Evolutionary conservation across 2,113 vertebrate genomes (phyloP).

Genomic region (Saimiri boliviensis): DNA sequence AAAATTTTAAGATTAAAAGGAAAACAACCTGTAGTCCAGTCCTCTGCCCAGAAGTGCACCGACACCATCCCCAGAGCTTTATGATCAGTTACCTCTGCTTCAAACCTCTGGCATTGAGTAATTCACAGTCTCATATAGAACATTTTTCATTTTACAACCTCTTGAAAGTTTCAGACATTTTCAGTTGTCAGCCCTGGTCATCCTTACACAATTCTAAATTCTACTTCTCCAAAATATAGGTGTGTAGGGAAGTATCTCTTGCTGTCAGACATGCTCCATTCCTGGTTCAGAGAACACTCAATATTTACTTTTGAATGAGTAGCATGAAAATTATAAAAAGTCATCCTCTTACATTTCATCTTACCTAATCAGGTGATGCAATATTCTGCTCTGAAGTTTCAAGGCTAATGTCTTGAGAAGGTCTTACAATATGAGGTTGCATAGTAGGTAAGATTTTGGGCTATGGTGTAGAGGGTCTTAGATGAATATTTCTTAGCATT

Average conservation of each 20-base stretch:
- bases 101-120: not conserved
- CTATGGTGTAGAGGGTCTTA: not conserved
- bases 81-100: not conserved
- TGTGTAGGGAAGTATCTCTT: not conserved
- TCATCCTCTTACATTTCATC: not conserved
- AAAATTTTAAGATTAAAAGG: not conserved
- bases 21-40: not conserved
- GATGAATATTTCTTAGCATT: not conserved
- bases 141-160: not conserved
- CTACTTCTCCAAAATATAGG: not conserved
- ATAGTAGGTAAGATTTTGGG: not conserved
- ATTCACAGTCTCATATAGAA: not conserved
- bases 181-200: not conserved
- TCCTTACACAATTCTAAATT: not conserved
- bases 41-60: not conserved
- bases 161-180: constrained; percentile 33
- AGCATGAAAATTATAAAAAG: not conserved
- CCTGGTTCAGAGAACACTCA: not conserved
- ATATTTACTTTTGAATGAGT: not conserved
- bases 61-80: not conserved
- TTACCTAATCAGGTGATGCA: not conserved
- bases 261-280: not conserved
- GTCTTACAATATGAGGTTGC: not conserved
- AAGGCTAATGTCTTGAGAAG: not conserved
- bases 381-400: not conserved